Evolutionary conservation across 2,888 invertebrate genomes (phyloP), one percentile per base, ranked within the genome.

Genomic region (Platynereis dumerilii): DNA sequence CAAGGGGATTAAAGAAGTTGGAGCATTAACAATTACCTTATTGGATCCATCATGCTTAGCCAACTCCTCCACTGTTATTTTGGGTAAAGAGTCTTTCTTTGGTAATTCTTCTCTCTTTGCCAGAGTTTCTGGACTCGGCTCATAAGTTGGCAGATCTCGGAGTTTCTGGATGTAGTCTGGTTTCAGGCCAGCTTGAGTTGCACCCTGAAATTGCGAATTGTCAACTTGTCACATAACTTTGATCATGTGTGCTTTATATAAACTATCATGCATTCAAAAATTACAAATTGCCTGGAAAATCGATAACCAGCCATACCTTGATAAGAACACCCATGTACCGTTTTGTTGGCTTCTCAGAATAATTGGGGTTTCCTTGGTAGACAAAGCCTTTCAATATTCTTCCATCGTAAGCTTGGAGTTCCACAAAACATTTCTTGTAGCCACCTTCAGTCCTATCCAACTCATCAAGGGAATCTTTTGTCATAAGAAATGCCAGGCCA

Each of bases 401-500:
- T 2, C 60, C 60, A 60, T 60, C 60, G 48, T 60, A 60, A 28
- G 44, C 60, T 12, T 48, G 29, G 2, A 60, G 28, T 2, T 27
- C 53, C 20, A 60, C 60, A 15, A 53, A 26, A 22, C 22, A 42
- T 48, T 60, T 60, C n/a, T n/a, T 20, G 28, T 60, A 60, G 15
- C 60, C 60, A 10, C 24, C 17, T 60, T 60, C 60, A 20, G 53
- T 39, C 22, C 24, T 22, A 26, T 60, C 60, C 60, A 60, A n/a
- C 15, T 60, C 53, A 3, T 22, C 52, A 2, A 60, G 17, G 20
- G 60, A 60, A 54, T 60, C 60, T 28, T 20, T n/a, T 17, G 45
- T 53, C 27, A 53, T 60, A 12, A 27, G 20, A 12, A 60, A 60
- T 5, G 60, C 44, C 7, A 60, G n/a, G 48, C 60, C 60, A 53